Evolutionary conservation across 1,140 invertebrate genomes (phyloP).

Genomic region (Atta texana): DNA sequence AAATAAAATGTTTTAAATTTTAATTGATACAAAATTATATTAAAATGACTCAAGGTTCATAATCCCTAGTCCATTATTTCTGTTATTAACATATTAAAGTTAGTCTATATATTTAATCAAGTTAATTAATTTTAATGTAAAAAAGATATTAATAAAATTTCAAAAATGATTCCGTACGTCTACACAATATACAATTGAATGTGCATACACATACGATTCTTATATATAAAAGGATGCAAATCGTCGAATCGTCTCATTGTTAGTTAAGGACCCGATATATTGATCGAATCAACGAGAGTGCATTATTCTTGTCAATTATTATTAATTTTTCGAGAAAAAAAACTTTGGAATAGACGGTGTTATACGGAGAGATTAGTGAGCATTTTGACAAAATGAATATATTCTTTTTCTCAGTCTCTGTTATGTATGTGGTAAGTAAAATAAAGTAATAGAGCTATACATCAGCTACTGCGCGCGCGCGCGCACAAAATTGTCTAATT

Average conservation of each 20-base stretch:
- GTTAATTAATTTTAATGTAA: slow-evolving; percentile 11
- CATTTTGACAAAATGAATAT: slow-evolving; percentile 40
- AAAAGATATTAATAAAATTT: neutral
- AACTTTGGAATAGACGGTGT: neutral
- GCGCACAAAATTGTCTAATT: neutral
- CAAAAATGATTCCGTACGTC: neutral
- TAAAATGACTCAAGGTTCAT: neutral
- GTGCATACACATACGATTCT: neutral
- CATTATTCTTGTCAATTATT: slow-evolving; percentile 1
- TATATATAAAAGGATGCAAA: slow-evolving; percentile 53
- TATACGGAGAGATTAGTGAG: too few species aligned
- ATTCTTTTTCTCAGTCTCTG: slow-evolving; percentile 4
- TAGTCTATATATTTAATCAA: neutral
- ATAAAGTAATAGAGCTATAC: neutral
- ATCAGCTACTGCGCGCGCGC: neutral
- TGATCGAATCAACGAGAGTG: neutral
- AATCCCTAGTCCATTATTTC: neutral
- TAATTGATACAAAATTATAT: neutral
- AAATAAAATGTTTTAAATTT: slow-evolving; percentile 27
- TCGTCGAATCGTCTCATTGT: slow-evolving; percentile 32
- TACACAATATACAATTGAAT: neutral
- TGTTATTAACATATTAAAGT: neutral
- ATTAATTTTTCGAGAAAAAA: neutral
- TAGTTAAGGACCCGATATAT: neutral
- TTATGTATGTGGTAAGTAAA: slow-evolving; percentile 51